Evolutionary conservation across 1,140 invertebrate genomes (phyloP).

Genomic region (Pseudomyrmex flavicornis): DNA sequence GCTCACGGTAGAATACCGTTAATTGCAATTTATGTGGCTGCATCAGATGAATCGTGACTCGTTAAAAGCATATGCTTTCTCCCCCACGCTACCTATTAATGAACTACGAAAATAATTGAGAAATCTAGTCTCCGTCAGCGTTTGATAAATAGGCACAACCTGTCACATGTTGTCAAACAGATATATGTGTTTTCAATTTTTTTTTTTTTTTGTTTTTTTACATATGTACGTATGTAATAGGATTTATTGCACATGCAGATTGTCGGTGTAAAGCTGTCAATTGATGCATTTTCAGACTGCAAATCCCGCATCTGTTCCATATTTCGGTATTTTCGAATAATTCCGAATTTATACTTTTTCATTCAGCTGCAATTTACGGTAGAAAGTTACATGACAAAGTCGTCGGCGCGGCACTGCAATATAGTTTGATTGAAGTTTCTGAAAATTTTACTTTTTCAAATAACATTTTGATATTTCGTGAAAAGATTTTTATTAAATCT

Average conservation of each 20-base stretch:
- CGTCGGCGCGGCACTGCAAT: too few relatives aligned
- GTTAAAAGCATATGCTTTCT: slow-evolving; percentile 33
- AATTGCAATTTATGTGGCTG: slow-evolving; percentile 39
- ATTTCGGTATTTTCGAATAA: slow-evolving; percentile 1
- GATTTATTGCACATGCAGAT: background rate
- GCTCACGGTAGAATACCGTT: slow-evolving; percentile 14
- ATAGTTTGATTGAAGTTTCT: too few relatives aligned
- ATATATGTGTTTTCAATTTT: background rate
- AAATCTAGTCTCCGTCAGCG: background rate
- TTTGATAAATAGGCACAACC: slow-evolving; percentile 1
- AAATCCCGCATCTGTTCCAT: background rate
- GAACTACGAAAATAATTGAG: slow-evolving; percentile 19
- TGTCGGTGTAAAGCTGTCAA: background rate
- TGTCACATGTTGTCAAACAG: background rate
- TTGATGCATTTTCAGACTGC: background rate
- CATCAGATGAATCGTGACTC: slow-evolving; percentile 29
- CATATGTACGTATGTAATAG: background rate
- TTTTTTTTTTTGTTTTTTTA: background rate
- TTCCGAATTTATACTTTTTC: background rate
- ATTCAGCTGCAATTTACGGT: background rate
- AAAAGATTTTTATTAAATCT: slow-evolving; percentile 9
- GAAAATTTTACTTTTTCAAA: too few relatives aligned
- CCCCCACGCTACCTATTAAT: background rate
- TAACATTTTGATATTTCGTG: background rate
- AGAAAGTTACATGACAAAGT: too few relatives aligned